Evolutionary conservation across 2,888 invertebrate species (phyloP).

Genomic region (Dicyrtoma fusca): DNA sequence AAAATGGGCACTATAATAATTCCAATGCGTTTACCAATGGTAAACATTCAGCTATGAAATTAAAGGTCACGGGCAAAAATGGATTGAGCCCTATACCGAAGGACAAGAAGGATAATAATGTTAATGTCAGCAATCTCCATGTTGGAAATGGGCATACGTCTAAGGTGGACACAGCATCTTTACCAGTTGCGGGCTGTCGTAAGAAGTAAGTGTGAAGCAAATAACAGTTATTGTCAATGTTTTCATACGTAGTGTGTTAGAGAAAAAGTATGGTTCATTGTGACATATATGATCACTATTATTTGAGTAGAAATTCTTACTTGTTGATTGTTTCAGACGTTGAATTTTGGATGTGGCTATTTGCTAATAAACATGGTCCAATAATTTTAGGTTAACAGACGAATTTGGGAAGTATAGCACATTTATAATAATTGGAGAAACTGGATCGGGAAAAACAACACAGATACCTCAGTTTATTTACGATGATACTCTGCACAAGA

Average conservation of each 20-base stretch:
- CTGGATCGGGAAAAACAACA: constrained; percentile 99
- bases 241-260: too few species aligned
- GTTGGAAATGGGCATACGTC: too few species aligned
- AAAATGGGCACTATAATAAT: too few species aligned
- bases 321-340: not conserved
- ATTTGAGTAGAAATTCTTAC: not conserved
- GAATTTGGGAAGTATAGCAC: constrained; percentile 4
- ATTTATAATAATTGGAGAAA: constrained; percentile 94
- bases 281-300: not conserved
- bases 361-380: not conserved
- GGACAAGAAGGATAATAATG: too few species aligned
- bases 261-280: too few species aligned
- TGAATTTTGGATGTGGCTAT: not conserved
- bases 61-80: too few species aligned
- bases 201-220: constrained; percentile 19
- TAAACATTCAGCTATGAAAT: too few species aligned
- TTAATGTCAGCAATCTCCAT: too few species aligned
- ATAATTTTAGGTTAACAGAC: constrained; percentile 18
- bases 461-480: constrained; percentile 96
- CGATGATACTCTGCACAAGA: constrained; percentile 71
- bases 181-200: constrained; percentile 18
- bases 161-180: not conserved
- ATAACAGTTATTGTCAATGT: too few species aligned
- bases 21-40: too few species aligned
- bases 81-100: too few species aligned